Percentiles rank a stretch among this genome's conserved stretches.
Conservation (phyloP, 2,113 vertebrate species). For the Danio rerio region GRCz12tu NC_133195.1:56013501-56014000, state of each 20-base stretch:
- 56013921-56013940: no score
- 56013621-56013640: slow-evolving; percentile 78
- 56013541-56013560: neutral
- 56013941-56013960: no score
- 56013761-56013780: no score
- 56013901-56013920: no score
- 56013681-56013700: slow-evolving; percentile 84
- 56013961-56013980: no score
- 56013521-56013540: neutral
- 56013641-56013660: slow-evolving; percentile 79
- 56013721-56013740: neutral
- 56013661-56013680: slow-evolving; percentile 81
- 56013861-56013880: no score
- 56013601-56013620: slow-evolving; percentile 78
- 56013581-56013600: slow-evolving; percentile 81
- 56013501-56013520: slow-evolving; percentile 72
- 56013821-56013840: no score
- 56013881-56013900: no score
- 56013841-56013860: no score
- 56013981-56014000: no score
- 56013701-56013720: slow-evolving; percentile 53
- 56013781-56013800: neutral
- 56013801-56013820: no score
- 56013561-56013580: neutral
- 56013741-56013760: no score